Conservation (phyloP, 2,888 invertebrate genomes). For the Sminthurinus aureus region DNA sequence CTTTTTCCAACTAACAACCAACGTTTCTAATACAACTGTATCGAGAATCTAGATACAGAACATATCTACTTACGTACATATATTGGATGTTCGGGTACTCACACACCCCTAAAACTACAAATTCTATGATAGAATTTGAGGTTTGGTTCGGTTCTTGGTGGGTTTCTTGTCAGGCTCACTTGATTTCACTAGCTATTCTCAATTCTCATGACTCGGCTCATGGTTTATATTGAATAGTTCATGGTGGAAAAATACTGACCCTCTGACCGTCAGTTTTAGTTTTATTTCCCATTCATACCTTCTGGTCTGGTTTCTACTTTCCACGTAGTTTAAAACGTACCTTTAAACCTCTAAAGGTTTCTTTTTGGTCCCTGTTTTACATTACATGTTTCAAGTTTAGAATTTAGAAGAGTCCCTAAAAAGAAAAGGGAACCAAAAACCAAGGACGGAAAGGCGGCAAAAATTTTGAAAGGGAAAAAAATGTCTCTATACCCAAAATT, state of each 20-base stretch:
- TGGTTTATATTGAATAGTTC: too few relatives aligned
- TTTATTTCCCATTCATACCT: slow-evolving; percentile 14
- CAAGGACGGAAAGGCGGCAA: not conserved
- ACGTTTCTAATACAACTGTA: too few relatives aligned
- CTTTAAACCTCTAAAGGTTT: not conserved
- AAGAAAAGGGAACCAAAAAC: not conserved
- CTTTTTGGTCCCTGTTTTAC: not conserved
- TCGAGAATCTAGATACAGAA: too few relatives aligned
- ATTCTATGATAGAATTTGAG: too few relatives aligned
- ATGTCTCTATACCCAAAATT: not conserved
- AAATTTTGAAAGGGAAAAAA: not conserved
- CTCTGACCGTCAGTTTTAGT: slow-evolving; percentile 15
- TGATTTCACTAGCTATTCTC: too few relatives aligned
- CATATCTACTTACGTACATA: not conserved
- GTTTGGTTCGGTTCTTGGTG: too few relatives aligned
- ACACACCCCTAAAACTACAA: not conserved
- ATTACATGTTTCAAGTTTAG: not conserved
- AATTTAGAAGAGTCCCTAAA: not conserved
- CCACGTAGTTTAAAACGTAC: not conserved
- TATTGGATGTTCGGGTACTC: too few relatives aligned
- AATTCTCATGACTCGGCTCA: too few relatives aligned
- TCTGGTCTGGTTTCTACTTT: not conserved
- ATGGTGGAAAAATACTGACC: slow-evolving; percentile 32
- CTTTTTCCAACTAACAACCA: too few relatives aligned
- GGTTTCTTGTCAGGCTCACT: too few relatives aligned